A percentile compares a stretch with the other conserved stretches of the same genome.
Evolutionary conservation across 1,140 invertebrate genomes (phyloP).

Genomic region (Tetramorium simillimum): DNA sequence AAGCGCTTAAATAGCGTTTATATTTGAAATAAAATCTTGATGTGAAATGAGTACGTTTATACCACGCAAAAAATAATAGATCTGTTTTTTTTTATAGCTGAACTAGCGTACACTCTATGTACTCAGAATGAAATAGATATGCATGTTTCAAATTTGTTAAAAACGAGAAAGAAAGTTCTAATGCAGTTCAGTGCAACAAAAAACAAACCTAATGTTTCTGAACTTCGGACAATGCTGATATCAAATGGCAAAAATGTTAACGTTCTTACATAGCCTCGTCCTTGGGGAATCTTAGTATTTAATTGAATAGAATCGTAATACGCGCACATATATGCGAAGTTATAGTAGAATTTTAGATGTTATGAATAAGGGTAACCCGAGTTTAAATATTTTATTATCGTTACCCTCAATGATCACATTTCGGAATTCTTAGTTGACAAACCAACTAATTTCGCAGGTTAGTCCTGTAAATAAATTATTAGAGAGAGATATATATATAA

Average conservation of each 20-base stretch:
- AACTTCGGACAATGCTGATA: neutral
- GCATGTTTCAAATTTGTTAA: no score
- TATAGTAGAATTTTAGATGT: neutral
- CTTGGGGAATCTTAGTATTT: slow-evolving; percentile 31
- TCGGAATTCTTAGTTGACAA: neutral
- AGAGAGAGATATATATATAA: neutral
- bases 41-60: neutral
- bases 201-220: no score
- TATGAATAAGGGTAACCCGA: slow-evolving; percentile 6
- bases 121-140: no score
- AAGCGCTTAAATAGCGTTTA: neutral
- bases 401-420: slow-evolving; percentile 1
- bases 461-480: neutral
- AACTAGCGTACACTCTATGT: no score
- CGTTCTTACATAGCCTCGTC: neutral
- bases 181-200: no score
- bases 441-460: neutral
- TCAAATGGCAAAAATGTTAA: slow-evolving; percentile 17
- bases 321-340: neutral
- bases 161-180: no score
- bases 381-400: slow-evolving; percentile 26
- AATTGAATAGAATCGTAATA: slow-evolving; percentile 15
- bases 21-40: neutral
- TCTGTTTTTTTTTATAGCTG: no score
- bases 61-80: neutral